Percentiles rank a stretch among this genome's conserved stretches.
Conservation (phyloP, 2,888 invertebrate species). For the Eupeodes latifasciatus region DNA sequence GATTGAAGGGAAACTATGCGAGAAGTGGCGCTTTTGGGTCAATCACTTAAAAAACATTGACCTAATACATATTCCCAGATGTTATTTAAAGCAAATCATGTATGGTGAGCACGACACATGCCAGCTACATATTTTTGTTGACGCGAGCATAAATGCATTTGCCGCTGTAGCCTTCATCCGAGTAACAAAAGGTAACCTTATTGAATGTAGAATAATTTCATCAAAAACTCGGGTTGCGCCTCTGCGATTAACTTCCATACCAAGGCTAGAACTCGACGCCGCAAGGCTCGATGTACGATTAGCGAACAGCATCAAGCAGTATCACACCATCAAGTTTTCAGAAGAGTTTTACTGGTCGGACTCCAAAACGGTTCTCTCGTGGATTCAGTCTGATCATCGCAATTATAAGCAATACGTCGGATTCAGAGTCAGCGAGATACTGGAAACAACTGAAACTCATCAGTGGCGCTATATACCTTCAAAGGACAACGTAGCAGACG, state of each 20-base stretch:
- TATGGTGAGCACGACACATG: no score
- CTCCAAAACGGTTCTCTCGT: slow-evolving; percentile 77
- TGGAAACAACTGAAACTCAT: neutral
- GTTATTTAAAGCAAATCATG: no score
- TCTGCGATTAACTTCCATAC: slow-evolving; percentile 65
- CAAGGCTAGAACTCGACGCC: slow-evolving; percentile 77
- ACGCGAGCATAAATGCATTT: no score
- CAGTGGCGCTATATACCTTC: neutral
- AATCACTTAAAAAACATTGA: slow-evolving; percentile 21
- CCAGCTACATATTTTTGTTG: no score
- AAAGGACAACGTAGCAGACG: neutral
- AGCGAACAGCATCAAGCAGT: slow-evolving; percentile 47
- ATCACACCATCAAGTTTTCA: slow-evolving; percentile 53
- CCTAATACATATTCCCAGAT: neutral
- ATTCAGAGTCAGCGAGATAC: slow-evolving; percentile 72
- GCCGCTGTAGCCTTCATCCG: no score
- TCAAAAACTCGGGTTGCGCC: no score
- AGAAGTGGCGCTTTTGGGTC: slow-evolving; percentile 26
- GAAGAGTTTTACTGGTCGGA: slow-evolving; percentile 77
- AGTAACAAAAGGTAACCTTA: no score
- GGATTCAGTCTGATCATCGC: slow-evolving; percentile 76
- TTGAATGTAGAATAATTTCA: no score
- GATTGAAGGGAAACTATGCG: slow-evolving; percentile 12
- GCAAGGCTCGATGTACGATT: slow-evolving; percentile 76
- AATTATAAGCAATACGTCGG: slow-evolving; percentile 76